These are phyloP conservation scores for Agrypnia vestita DNA, from an alignment of 1,140 invertebrate species.

Conservation along the genomic window DNA sequence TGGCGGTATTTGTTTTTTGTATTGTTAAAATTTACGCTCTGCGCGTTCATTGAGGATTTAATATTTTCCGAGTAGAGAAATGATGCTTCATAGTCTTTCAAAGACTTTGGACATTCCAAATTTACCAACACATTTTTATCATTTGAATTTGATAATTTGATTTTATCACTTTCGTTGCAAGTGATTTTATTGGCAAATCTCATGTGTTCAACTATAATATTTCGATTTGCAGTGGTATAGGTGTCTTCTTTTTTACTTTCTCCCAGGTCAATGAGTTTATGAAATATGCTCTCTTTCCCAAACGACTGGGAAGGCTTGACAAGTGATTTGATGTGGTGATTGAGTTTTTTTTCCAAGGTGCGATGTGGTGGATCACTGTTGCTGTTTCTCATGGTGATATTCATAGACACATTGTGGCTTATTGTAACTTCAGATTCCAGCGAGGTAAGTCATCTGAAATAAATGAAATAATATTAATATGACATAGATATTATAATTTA, in stretches of 20 bases:
- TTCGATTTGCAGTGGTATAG: conserved; percentile 4
- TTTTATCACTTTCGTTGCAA: background rate
- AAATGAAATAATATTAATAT: background rate
- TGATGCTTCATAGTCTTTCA: conserved; percentile 41
- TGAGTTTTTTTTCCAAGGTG: conserved; percentile 51
- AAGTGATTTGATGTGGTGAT: conserved; percentile 52
- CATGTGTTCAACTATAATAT: conserved; percentile 8
- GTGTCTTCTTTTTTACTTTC: conserved; percentile 43
- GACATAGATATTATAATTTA: too few relatives aligned
- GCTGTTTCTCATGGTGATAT: conserved; percentile 56
- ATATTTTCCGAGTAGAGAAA: conserved; percentile 47
- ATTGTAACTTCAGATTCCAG: background rate
- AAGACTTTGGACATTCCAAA: conserved; percentile 1
- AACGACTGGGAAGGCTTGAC: conserved; percentile 50
- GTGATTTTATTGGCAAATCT: conserved; percentile 16
- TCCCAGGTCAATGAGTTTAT: conserved; percentile 45
- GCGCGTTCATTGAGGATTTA: conserved; percentile 22
- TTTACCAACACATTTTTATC: conserved; percentile 12
- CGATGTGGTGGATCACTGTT: conserved; percentile 48
- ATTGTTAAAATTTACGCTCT: background rate
- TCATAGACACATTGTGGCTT: conserved; percentile 1
- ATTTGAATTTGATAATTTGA: background rate
- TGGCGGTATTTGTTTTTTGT: background rate
- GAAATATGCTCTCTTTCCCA: conserved; percentile 49
- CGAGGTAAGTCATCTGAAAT: background rate